Evolutionary conservation across 1,140 invertebrate species (phyloP).

Genomic region (Drosophila gunungcola): DNA sequence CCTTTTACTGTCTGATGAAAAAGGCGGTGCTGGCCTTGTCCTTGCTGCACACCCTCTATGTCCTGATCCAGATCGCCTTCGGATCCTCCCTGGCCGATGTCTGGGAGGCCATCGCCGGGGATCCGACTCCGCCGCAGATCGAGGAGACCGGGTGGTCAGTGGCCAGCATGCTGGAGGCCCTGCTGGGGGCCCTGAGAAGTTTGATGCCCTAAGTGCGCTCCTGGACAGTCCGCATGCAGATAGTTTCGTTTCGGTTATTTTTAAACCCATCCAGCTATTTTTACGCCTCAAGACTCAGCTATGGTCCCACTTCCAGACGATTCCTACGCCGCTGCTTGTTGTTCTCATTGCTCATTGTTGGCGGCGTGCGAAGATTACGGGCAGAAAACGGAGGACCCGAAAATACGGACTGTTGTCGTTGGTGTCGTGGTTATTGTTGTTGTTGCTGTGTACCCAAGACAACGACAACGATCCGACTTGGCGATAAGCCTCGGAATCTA

Average conservation of each 20-base stretch:
- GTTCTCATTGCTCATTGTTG: background rate
- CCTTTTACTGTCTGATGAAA: background rate
- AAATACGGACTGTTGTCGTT: background rate
- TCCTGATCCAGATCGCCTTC: background rate
- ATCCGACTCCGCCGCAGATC: background rate
- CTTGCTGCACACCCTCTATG: background rate
- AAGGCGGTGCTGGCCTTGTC: background rate
- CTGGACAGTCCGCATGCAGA: background rate
- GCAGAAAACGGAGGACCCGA: background rate
- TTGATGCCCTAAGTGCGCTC: background rate
- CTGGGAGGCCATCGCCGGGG: background rate
- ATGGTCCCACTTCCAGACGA: background rate
- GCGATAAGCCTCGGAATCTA: slow-evolving; percentile 7
- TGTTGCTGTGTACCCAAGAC: slow-evolving; percentile 6
- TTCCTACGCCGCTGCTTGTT: slow-evolving; percentile 1
- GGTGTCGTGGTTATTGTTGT: background rate
- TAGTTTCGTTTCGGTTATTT: slow-evolving; percentile 6
- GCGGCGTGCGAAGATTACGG: background rate
- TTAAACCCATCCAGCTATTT: slow-evolving; percentile 12
- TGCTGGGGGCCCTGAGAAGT: background rate
- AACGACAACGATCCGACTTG: background rate
- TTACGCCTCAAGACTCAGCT: background rate
- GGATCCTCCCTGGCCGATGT: background rate
- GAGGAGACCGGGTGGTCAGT: background rate
- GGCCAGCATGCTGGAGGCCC: background rate